Conservation (phyloP, 2,113 vertebrate species). For the Esox niger region DNA sequence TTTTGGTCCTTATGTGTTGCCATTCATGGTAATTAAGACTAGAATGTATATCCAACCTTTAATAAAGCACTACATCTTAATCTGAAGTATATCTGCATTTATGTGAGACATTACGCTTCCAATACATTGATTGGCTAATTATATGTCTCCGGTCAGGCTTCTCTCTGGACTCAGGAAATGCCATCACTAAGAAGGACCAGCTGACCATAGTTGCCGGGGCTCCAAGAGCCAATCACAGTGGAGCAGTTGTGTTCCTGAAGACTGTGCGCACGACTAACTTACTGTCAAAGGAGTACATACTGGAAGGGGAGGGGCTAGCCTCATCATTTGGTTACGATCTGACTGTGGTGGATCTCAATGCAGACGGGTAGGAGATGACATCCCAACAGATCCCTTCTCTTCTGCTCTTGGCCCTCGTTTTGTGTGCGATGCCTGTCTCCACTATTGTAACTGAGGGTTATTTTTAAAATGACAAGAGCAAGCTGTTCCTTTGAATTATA, state of each 20-base stretch:
- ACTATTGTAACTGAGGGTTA: no score
- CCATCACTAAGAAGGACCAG: constrained; percentile 76
- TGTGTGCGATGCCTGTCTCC: no score
- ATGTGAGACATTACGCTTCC: background rate
- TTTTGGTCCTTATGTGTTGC: background rate
- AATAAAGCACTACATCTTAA: background rate
- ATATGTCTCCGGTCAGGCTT: constrained; percentile 76
- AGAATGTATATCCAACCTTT: background rate
- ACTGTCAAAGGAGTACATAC: constrained; percentile 74
- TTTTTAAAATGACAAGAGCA: no score
- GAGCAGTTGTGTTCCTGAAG: constrained; percentile 87
- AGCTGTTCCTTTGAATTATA: no score
- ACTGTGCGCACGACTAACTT: constrained; percentile 54
- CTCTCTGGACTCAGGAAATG: constrained; percentile 87
- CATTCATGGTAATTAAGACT: background rate
- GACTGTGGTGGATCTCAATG: constrained; percentile 89
- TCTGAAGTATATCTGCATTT: background rate
- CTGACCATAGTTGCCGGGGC: constrained; percentile 94
- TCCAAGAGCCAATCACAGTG: constrained; percentile 89
- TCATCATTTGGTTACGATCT: constrained; percentile 97
- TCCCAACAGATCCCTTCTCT: no score
- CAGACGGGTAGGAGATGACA: constrained; percentile 81
- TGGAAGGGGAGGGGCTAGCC: constrained; percentile 89
- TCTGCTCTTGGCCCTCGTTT: no score
- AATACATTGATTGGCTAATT: constrained; percentile 33